phyloP scores from a whole-genome alignment of 2,888 invertebrate genomes.

The Lochmaea capreae region DNA sequence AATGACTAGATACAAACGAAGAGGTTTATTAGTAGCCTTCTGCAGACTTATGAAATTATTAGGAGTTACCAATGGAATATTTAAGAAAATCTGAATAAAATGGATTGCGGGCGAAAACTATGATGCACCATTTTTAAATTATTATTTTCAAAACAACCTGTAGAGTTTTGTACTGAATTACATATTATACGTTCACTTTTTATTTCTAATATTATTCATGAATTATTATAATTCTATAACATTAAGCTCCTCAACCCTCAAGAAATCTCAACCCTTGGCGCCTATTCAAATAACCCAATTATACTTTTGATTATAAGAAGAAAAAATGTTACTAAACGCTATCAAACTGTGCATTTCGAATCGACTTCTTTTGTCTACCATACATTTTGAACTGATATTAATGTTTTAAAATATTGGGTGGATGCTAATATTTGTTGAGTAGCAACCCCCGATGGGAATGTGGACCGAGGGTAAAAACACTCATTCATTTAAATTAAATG shows the following conservation, averaged over 20 bases:
- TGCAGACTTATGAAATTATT: too few relatives aligned
- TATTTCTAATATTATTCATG: too few relatives aligned
- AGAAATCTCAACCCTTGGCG: conserved; percentile 20
- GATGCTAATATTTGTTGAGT: conserved; percentile 41
- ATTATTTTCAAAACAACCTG: too few relatives aligned
- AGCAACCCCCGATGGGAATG: conserved; percentile 37
- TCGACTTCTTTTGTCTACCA: conserved; percentile 40
- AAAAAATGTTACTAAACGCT: conserved; percentile 32
- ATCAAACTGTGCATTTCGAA: conserved; percentile 49
- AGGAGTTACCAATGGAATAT: too few relatives aligned
- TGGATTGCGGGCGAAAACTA: too few relatives aligned
- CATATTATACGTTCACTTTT: too few relatives aligned
- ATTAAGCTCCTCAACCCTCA: background rate
- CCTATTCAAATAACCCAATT: conserved; percentile 35
- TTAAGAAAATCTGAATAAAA: too few relatives aligned
- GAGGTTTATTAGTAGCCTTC: too few relatives aligned
- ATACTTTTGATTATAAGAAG: conserved; percentile 18
- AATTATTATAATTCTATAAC: background rate
- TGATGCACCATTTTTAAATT: too few relatives aligned
- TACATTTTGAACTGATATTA: conserved; percentile 46
- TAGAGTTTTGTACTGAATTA: too few relatives aligned
- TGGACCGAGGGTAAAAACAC: conserved; percentile 15
- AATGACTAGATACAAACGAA: too few relatives aligned
- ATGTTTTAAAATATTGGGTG: conserved; percentile 35
- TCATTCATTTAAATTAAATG: conserved; percentile 24